A percentile compares a stretch with the other conserved stretches of the same genome.
These are phyloP conservation scores for Hippocampus barbouri DNA, from an alignment of 2,113 vertebrate genomes.

Conservation along the genomic window DNA sequence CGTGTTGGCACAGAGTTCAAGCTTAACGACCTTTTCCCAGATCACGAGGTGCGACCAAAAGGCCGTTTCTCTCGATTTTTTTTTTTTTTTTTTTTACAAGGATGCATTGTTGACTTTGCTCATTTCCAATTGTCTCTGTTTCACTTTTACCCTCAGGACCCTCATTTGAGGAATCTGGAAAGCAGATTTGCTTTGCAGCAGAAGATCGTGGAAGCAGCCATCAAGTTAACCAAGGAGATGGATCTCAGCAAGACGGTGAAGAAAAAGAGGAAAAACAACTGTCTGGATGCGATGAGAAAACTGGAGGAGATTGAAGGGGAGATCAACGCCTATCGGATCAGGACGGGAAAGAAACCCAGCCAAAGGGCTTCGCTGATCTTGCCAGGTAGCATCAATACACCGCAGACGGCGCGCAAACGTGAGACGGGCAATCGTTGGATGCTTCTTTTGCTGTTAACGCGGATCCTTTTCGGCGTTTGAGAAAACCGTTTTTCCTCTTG, in stretches of 20 bases:
- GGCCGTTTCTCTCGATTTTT: slow-evolving; percentile 4
- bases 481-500: slow-evolving; percentile 5
- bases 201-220: slow-evolving; percentile 90
- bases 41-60: slow-evolving; percentile 76
- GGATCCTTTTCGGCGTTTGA: not conserved
- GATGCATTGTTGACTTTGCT: not conserved
- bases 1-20: slow-evolving; percentile 87
- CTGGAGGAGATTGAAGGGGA: slow-evolving; percentile 87
- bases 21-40: slow-evolving; percentile 84
- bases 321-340: slow-evolving; percentile 85
- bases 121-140: too few species aligned
- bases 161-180: slow-evolving; percentile 85
- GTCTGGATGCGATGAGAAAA: slow-evolving; percentile 79
- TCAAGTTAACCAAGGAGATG: slow-evolving; percentile 82
- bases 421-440: not conserved
- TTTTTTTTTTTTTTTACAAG: not conserved
- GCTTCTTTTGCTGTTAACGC: not conserved
- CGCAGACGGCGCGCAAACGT: too few species aligned
- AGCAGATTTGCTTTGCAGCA: slow-evolving; percentile 90
- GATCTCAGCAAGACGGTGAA: slow-evolving; percentile 90
- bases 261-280: slow-evolving; percentile 88
- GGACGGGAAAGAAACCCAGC: slow-evolving; percentile 82
- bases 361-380: slow-evolving; percentile 81
- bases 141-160: slow-evolving; percentile 72
- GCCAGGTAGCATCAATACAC: slow-evolving; percentile 68